A percentile compares a stretch with the other conserved stretches of the same genome.
Evolutionary conservation across 2,113 vertebrate species (phyloP).

Genomic region (Melospiza melodia): DNA sequence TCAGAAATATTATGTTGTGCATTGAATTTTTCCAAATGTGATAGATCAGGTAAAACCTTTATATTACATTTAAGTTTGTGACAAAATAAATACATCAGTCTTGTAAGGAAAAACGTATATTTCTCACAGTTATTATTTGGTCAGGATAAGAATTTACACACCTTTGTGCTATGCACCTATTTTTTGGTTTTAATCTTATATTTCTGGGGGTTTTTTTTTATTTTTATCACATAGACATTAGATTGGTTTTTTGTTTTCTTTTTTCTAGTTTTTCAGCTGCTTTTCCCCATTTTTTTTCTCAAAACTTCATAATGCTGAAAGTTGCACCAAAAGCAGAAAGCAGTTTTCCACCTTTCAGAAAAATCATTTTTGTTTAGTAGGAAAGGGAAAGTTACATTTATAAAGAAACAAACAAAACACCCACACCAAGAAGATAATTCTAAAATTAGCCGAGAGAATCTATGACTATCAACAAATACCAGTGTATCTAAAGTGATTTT

Average conservation of each 20-base stretch:
- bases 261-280: neutral
- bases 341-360: neutral
- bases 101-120: rapidly evolving
- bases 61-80: neutral
- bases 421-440: neutral
- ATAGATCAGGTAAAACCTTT: neutral
- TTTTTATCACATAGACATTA: neutral
- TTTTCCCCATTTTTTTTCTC: neutral
- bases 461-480: neutral
- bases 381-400: neutral
- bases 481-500: neutral
- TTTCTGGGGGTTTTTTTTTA: neutral
- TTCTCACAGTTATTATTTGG: neutral
- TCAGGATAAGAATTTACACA: neutral
- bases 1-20: neutral
- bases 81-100: neutral
- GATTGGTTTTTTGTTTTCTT: neutral
- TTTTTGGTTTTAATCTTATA: neutral
- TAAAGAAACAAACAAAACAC: neutral
- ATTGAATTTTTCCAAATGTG: neutral
- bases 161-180: rapidly evolving
- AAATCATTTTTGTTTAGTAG: neutral
- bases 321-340: neutral
- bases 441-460: neutral
- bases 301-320: neutral